Evolutionary conservation across 2,113 vertebrate species (phyloP), one percentile per base, ranked within the genome.

Genomic region (Cyprinodon variegatus): DNA sequence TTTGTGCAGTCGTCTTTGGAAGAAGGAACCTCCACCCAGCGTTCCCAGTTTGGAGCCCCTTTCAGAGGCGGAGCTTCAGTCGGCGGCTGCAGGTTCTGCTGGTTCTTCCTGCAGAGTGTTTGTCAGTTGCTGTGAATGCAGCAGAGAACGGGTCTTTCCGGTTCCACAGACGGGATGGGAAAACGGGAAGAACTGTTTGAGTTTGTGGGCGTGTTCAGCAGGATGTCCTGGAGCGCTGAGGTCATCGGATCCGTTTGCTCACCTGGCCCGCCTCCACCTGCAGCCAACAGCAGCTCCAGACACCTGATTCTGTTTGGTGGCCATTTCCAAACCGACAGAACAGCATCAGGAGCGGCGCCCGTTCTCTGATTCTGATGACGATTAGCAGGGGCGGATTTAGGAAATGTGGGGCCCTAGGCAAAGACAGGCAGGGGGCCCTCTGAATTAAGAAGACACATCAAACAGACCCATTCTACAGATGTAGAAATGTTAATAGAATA

Each of bases 221-320:
- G 88, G 88, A 89, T 83, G 71, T 89, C 85, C 83, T 89, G 74
- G 68, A 5, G 50, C 41, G 22, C 39, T 82, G 41, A 22, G 29
- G 1, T 65, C 45, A 70, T 65, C 65, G 4, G 22, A 14, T 1
- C 57, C 59, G n/a, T 53, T 41, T 37, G 29, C 41, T 64, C 67
- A 62, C 3, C 17, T 61, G 11, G 37, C 12, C 9, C 63, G 40
- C 0, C n/a, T 7, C 37, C 1, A 3, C 17, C 36, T 3, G 43
- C 50, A 20, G 50, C 48, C 2, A 53, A 53, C 48, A 40, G n/a
- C 13, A n/a, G 8, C 17, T 69, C 2, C 1, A 8, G 20, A 6
- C 4, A 10, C 17, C 22, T 4, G 22, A 3, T 38, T 43, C 20
- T 5, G 17, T 4, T 0, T 38, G 38, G 40, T 7, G 48, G 5